Evolutionary conservation across 2,797 vertebrate genomes (phyloP).

Genomic region (Parotocinclus haroldoi): DNA sequence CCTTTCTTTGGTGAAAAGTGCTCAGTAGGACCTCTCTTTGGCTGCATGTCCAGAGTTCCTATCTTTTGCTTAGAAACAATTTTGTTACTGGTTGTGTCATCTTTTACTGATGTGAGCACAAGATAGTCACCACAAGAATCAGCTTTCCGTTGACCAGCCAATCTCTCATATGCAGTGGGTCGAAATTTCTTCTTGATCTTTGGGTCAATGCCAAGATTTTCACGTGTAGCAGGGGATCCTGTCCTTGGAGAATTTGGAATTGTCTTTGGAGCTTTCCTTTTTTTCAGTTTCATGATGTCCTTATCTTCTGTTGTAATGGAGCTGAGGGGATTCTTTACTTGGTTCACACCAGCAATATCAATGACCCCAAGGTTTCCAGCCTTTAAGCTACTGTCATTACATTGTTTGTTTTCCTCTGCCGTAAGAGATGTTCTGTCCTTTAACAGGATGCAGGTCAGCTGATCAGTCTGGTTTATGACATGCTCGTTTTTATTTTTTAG

Average conservation of each 20-base stretch:
- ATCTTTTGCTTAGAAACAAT: slow-evolving; percentile 71
- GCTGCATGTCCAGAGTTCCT: slow-evolving; percentile 64
- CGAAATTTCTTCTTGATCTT: slow-evolving; percentile 80
- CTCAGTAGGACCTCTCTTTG: slow-evolving; percentile 72
- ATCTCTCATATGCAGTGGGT: slow-evolving; percentile 64
- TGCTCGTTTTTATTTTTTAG: slow-evolving; percentile 57
- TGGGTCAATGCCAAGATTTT: slow-evolving; percentile 76
- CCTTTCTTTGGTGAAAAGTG: slow-evolving; percentile 74
- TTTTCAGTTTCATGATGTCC: slow-evolving; percentile 71
- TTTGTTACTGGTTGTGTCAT: slow-evolving; percentile 79
- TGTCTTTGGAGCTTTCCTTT: slow-evolving; percentile 78
- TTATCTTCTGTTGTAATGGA: slow-evolving; percentile 64
- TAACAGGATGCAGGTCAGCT: slow-evolving; percentile 43
- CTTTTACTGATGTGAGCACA: slow-evolving; percentile 74
- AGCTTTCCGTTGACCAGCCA: slow-evolving; percentile 61
- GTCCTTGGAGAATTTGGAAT: slow-evolving; percentile 65
- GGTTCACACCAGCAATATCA: slow-evolving; percentile 56
- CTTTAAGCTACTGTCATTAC: slow-evolving; percentile 49
- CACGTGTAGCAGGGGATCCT: slow-evolving; percentile 73
- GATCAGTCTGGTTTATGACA: slow-evolving; percentile 52
- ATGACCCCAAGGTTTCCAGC: slow-evolving; percentile 51
- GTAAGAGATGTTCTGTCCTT: slow-evolving; percentile 67
- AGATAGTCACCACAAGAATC: slow-evolving; percentile 71
- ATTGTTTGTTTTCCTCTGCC: slow-evolving; percentile 59
- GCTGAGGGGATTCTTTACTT: slow-evolving; percentile 56